Conservation (phyloP, 1,140 invertebrate species). For the Prorops nasuta region DNA sequence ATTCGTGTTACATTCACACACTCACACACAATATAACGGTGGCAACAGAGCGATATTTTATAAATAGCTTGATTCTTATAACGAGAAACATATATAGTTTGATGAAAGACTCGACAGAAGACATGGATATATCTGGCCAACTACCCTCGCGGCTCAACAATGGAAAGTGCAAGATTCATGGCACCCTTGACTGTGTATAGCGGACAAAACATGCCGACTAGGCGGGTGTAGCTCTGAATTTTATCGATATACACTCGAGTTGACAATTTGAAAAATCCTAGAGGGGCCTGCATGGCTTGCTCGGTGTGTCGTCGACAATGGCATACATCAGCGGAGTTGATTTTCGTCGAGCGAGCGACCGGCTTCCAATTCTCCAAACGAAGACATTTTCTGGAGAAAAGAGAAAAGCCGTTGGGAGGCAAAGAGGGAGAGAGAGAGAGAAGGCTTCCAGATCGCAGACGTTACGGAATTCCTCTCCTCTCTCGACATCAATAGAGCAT, state of each 20-base stretch:
- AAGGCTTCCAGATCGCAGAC: conserved; percentile 26
- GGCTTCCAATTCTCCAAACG: not conserved
- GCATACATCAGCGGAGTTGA: too few species aligned
- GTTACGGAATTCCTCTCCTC: conserved; percentile 33
- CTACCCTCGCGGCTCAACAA: conserved; percentile 11
- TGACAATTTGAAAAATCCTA: conserved; percentile 11
- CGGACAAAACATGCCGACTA: conserved; percentile 22
- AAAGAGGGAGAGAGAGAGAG: not conserved
- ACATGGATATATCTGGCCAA: too few species aligned
- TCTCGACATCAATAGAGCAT: conserved; percentile 35
- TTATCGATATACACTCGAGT: conserved; percentile 2
- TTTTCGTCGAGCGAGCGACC: not conserved
- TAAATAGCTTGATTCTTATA: too few species aligned
- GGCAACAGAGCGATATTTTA: too few species aligned
- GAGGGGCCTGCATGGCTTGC: conserved; percentile 10
- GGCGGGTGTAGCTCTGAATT: not conserved
- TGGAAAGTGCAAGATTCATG: conserved; percentile 12
- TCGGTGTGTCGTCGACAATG: conserved; percentile 10
- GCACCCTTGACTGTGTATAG: conserved; percentile 5
- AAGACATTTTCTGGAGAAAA: not conserved
- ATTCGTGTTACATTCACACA: too few species aligned
- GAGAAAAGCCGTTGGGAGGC: not conserved
- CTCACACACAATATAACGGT: too few species aligned
- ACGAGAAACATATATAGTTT: too few species aligned
- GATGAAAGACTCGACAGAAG: too few species aligned